Evolutionary conservation across 2,797 vertebrate species (phyloP).

Genomic region (Myotis planiceps): DNA sequence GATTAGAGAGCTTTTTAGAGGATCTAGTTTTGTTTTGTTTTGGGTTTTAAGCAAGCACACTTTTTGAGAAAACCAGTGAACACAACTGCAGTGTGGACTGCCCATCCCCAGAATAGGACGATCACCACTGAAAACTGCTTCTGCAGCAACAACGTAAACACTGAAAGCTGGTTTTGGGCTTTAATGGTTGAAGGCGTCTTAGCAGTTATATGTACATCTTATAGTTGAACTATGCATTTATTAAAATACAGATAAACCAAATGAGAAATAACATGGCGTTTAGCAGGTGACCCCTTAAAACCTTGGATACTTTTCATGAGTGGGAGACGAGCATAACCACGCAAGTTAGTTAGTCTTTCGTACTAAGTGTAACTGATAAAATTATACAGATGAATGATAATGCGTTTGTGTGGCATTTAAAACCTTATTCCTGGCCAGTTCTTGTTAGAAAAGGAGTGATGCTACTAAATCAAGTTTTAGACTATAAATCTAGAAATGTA

Average conservation of each 20-base stretch:
- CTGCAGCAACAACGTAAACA: not conserved
- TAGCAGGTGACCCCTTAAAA: slow-evolving; percentile 10
- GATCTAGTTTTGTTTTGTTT: slow-evolving; percentile 2
- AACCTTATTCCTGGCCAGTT: slow-evolving; percentile 5
- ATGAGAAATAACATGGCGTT: slow-evolving; percentile 3
- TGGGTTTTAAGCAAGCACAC: slow-evolving; percentile 8
- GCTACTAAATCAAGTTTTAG: slow-evolving; percentile 14
- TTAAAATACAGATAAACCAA: slow-evolving; percentile 6
- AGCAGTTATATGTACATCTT: not conserved
- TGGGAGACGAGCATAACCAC: not conserved
- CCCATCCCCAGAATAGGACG: not conserved
- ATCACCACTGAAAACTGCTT: not conserved
- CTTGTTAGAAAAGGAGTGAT: not conserved
- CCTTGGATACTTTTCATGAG: not conserved
- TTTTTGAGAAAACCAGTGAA: not conserved
- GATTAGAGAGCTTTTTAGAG: not conserved
- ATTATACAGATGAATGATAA: not conserved
- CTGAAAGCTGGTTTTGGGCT: not conserved
- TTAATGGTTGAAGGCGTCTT: not conserved
- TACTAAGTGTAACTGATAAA: slow-evolving; percentile 40
- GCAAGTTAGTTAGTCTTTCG: slow-evolving; percentile 26
- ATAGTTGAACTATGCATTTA: not conserved
- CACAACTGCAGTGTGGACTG: not conserved
- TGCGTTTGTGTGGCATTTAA: slow-evolving; percentile 22
- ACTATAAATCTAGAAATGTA: slow-evolving; percentile 27